Evolutionary conservation across 2,113 vertebrate genomes (phyloP).

Genomic region (Embiotoca jacksoni): DNA sequence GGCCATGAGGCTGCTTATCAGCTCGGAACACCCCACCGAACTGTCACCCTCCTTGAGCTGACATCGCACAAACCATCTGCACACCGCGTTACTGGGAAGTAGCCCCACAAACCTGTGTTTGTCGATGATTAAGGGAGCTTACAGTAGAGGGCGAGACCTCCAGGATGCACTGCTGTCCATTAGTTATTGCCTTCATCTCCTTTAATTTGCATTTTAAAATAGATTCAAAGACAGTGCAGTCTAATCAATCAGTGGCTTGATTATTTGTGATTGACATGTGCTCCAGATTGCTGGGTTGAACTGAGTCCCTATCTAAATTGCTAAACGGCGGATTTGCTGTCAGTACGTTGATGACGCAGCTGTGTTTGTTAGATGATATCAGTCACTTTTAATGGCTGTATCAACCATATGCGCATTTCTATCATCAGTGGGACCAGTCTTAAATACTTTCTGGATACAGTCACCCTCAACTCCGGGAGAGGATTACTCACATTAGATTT

Average conservation of each 20-base stretch:
- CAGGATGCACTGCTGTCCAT: slow-evolving; percentile 6
- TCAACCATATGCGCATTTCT: slow-evolving; percentile 26
- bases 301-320: slow-evolving; percentile 61
- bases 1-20: slow-evolving; percentile 35
- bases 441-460: slow-evolving; percentile 17
- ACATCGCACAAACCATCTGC: slow-evolving; percentile 47
- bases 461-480: slow-evolving; percentile 23
- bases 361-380: slow-evolving; percentile 58
- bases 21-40: slow-evolving; percentile 44
- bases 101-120: slow-evolving; percentile 50
- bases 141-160: slow-evolving; percentile 15
- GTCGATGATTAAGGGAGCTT: slow-evolving; percentile 44
- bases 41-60: slow-evolving; percentile 36
- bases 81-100: background rate
- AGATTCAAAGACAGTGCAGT: slow-evolving; percentile 34
- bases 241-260: slow-evolving; percentile 43
- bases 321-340: slow-evolving; percentile 61
- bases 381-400: slow-evolving; percentile 49
- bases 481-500: slow-evolving; percentile 63
- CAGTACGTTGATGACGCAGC: slow-evolving; percentile 55
- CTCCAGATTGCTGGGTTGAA: slow-evolving; percentile 66
- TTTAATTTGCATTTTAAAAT: slow-evolving; percentile 30
- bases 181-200: slow-evolving; percentile 33
- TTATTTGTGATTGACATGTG: slow-evolving; percentile 66
- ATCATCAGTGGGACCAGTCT: slow-evolving; percentile 21